Conservation (phyloP, 2,888 invertebrate species). For the Acrobasis suavella region DNA sequence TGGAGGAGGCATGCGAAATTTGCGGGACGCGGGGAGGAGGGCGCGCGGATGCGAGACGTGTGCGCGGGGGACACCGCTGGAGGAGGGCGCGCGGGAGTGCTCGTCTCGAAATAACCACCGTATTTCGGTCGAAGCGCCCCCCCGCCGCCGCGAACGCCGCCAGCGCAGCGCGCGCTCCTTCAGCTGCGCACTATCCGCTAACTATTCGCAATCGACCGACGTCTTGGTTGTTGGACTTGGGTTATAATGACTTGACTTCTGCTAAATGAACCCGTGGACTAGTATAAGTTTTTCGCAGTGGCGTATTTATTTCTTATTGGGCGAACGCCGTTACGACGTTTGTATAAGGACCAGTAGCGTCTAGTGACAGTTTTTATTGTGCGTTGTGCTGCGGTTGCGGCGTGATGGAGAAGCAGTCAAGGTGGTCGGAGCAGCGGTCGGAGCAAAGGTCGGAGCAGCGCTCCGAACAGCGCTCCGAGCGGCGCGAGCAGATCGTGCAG, state of each 20-base stretch:
- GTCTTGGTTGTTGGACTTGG: constrained; percentile 91
- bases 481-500: constrained; percentile 75
- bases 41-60: too few relatives aligned
- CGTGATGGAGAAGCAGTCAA: constrained; percentile 90
- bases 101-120: constrained; percentile 75
- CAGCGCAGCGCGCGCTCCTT: constrained; percentile 56
- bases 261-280: constrained; percentile 85
- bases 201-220: constrained; percentile 97
- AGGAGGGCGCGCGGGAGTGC: constrained; percentile 61
- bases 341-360: constrained; percentile 70
- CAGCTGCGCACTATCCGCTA: constrained; percentile 89
- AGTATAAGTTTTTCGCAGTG: constrained; percentile 77
- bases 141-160: constrained; percentile 52
- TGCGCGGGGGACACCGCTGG: constrained; percentile 29
- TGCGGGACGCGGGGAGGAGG: constrained; percentile 36
- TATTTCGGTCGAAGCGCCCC: constrained; percentile 75
- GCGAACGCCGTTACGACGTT: constrained; percentile 65
- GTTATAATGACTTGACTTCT: constrained; percentile 90
- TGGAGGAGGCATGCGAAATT: constrained; percentile 43
- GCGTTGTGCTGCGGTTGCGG: constrained; percentile 71
- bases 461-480: constrained; percentile 72
- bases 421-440: constrained; percentile 76
- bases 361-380: constrained; percentile 76
- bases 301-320: constrained; percentile 66
- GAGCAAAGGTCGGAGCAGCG: constrained; percentile 71